Conservation (phyloP, 2,888 invertebrate species). For the Blastobasis lacticolella region DNA sequence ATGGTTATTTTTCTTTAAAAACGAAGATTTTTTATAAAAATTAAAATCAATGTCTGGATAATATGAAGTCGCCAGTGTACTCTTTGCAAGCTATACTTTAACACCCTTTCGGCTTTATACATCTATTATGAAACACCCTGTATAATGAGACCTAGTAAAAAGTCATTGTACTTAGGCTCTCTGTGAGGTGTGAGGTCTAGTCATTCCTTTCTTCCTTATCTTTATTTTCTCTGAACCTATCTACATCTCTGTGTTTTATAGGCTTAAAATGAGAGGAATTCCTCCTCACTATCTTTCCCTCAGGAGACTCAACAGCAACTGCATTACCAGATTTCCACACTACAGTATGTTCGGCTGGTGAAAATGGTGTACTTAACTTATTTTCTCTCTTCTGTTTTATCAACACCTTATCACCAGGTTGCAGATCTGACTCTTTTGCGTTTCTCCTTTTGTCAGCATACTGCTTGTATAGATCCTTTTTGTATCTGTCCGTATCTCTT, state of each 20-base stretch:
- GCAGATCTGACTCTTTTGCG: too few species aligned
- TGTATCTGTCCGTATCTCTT: neutral
- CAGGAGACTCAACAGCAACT: neutral
- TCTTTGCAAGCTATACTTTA: too few species aligned
- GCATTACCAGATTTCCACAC: neutral
- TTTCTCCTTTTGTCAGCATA: neutral
- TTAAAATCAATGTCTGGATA: too few species aligned
- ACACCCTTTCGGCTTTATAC: too few species aligned
- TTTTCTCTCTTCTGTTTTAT: neutral
- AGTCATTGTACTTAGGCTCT: neutral
- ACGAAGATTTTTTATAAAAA: too few species aligned
- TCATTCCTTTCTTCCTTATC: neutral
- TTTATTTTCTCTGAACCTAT: neutral
- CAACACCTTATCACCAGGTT: neutral
- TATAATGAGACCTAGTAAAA: neutral
- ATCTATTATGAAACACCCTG: neutral
- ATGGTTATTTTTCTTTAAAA: too few species aligned
- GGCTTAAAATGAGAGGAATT: constrained; percentile 1
- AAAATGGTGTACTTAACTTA: constrained; percentile 1
- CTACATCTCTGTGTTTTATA: neutral
- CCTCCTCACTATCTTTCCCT: neutral
- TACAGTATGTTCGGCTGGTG: neutral
- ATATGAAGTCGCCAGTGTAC: too few species aligned
- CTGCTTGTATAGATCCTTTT: neutral
- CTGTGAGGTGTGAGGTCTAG: neutral